Evolutionary conservation across 2,113 vertebrate species (phyloP).

Genomic region (Onychostoma macrolepis): DNA sequence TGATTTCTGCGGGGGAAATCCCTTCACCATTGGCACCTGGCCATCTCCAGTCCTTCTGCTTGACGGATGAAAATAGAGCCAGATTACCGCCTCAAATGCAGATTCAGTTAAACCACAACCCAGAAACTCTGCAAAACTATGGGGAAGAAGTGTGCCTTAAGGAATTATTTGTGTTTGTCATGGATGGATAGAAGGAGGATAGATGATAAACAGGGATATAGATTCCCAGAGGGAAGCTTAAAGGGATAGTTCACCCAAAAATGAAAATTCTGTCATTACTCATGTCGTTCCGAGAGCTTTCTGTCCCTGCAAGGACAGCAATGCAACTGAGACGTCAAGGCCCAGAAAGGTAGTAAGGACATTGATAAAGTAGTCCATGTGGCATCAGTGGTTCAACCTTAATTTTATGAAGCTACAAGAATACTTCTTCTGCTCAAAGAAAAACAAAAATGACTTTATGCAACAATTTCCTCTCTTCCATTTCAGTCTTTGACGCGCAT

Average conservation of each 20-base stretch:
- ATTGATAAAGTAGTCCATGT: too few relatives aligned
- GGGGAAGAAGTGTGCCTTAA: neutral
- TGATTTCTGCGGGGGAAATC: constrained; percentile 39
- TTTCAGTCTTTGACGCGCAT: too few relatives aligned
- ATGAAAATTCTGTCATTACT: too few relatives aligned
- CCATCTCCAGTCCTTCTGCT: constrained; percentile 29
- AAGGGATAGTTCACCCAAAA: too few relatives aligned
- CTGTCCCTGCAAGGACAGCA: too few relatives aligned
- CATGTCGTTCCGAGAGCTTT: too few relatives aligned
- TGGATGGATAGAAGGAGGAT: neutral
- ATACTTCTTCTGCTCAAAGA: too few relatives aligned
- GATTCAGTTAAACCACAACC: neutral
- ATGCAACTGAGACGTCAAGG: too few relatives aligned
- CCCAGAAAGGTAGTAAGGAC: too few relatives aligned
- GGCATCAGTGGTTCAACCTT: neutral
- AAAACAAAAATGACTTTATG: too few relatives aligned
- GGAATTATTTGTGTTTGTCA: neutral
- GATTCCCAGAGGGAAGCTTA: neutral
- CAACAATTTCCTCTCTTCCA: too few relatives aligned
- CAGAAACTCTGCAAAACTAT: neutral
- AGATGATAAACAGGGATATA: neutral
- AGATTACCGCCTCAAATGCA: neutral
- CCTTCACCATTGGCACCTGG: constrained; percentile 16
- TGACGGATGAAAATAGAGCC: neutral
- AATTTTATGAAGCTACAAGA: too few relatives aligned